Base-by-base conservation (phyloP, 2,113 vertebrate species). In the Thunnus thynnus region DNA sequence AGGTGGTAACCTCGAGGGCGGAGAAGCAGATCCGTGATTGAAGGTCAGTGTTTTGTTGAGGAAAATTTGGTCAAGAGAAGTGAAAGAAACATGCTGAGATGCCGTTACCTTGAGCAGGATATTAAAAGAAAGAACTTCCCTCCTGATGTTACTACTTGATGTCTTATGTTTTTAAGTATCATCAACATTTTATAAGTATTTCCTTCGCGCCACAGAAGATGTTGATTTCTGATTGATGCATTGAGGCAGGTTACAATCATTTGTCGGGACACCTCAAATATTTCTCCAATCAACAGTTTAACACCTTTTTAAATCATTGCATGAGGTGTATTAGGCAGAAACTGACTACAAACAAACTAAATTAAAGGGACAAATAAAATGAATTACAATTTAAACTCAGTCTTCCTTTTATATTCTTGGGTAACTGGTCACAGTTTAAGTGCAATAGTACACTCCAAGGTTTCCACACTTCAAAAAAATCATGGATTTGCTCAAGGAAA, bases 41-140 rank as follows among this genome's bases (percentile, higher is more conserved):
- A 47, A 78, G 70, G 66, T 74, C 73, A 41, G 32, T 3, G 67
- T 56, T 77, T 78, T 13, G 46, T 63, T 57, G 70, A 36, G 30
- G 72, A 76, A 64, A 76, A 76, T 16, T 16, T 8, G 7, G 27
- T 48, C 22, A 22, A 22, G 54, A 20, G 13, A 47, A 47, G 16
- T 10, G 62, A 48, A 48, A 47, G n/a, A 8, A 22, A 18, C n/a
- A 41, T 41, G 36, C 8, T 9, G 22, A 71, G 82, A 51, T 55
- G 70, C 57, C 27, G 5, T 60, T 36, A 48, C 57, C 66, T 52
- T 25, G 13, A 66, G 87, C 50, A 14, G 36, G 3, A 13, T 20
- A 14, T 48, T 71, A 20, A 56, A 70, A 81, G 32, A 27, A 3
- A 4, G n/a, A 69, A 8, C 2, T 30, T 32, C 36, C 46, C 22